phyloP scores from a whole-genome alignment of 2,888 invertebrate species.

The Lacanobia wlatinum region DNA sequence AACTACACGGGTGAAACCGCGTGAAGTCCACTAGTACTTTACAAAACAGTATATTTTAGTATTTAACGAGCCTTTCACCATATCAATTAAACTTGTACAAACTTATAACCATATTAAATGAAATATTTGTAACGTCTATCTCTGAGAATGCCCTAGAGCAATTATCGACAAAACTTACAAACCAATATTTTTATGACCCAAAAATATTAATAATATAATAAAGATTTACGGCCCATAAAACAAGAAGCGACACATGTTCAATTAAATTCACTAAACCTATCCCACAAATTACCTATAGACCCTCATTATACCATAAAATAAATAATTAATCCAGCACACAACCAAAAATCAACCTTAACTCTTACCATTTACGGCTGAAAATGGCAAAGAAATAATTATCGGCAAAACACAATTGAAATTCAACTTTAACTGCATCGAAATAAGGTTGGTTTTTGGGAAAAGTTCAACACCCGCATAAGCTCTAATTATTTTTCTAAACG shows the following conservation, averaged over 20 bases:
- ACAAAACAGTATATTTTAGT: no score
- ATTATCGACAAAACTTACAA: neutral
- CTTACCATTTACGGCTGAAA: fast-evolving
- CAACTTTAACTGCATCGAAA: fast-evolving
- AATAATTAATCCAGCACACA: conserved; percentile 37
- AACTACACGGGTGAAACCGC: no score
- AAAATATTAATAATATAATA: conserved; percentile 45
- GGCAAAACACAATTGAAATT: neutral
- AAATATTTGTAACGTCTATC: neutral
- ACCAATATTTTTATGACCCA: conserved; percentile 36
- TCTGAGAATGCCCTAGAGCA: neutral
- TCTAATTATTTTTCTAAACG: conserved; percentile 50
- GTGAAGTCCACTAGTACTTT: no score
- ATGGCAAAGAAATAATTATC: neutral
- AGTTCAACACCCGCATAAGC: conserved; percentile 47
- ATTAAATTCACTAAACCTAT: conserved; percentile 59
- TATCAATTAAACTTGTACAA: neutral
- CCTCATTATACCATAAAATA: conserved; percentile 63
- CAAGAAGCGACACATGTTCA: conserved; percentile 50
- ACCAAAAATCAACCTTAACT: neutral
- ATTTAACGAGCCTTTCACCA: neutral
- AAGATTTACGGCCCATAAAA: conserved; percentile 48
- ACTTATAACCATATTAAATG: neutral
- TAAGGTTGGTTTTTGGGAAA: conserved; percentile 24
- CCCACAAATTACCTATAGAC: conserved; percentile 50